These are phyloP conservation scores for Nyctibius grandis DNA, from an alignment of 2,797 vertebrate genomes.

Conservation along the genomic window DNA sequence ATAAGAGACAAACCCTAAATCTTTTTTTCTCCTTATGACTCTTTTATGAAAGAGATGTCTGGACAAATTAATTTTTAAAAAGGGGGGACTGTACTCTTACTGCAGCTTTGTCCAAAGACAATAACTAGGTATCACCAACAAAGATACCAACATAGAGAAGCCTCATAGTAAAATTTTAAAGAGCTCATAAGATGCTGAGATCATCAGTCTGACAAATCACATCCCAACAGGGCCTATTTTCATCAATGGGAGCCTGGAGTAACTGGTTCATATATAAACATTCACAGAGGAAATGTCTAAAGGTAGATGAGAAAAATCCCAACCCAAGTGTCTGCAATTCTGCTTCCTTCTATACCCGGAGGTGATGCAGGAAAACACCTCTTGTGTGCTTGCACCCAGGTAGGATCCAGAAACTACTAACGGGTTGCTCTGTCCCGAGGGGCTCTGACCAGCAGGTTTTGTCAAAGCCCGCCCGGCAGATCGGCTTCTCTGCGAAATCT, in stretches of 20 bases:
- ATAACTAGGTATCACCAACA: not conserved
- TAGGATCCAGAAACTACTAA: not conserved
- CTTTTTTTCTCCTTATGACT: not conserved
- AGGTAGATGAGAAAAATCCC: not conserved
- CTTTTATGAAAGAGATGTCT: not conserved
- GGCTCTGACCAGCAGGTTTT: not conserved
- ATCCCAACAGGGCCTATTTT: not conserved
- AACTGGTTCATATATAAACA: not conserved
- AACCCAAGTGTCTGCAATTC: not conserved
- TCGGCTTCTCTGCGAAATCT: not conserved
- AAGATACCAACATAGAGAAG: not conserved
- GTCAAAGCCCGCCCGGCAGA: not conserved
- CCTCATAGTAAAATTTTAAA: not conserved
- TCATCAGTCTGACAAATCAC: not conserved
- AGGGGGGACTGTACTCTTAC: not conserved
- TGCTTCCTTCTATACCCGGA: not conserved
- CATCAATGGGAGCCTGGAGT: not conserved
- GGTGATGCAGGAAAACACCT: not conserved
- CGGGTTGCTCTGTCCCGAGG: not conserved
- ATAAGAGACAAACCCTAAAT: not conserved
- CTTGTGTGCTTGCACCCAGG: not conserved
- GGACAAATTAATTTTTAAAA: conserved; percentile 22
- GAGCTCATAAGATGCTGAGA: not conserved
- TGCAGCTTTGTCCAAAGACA: not conserved
- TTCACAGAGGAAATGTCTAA: not conserved